A percentile compares a stretch with the other conserved stretches of the same genome.
Evolutionary conservation across 2,797 vertebrate species (phyloP).

Genomic region (Takifugu rubripes): DNA sequence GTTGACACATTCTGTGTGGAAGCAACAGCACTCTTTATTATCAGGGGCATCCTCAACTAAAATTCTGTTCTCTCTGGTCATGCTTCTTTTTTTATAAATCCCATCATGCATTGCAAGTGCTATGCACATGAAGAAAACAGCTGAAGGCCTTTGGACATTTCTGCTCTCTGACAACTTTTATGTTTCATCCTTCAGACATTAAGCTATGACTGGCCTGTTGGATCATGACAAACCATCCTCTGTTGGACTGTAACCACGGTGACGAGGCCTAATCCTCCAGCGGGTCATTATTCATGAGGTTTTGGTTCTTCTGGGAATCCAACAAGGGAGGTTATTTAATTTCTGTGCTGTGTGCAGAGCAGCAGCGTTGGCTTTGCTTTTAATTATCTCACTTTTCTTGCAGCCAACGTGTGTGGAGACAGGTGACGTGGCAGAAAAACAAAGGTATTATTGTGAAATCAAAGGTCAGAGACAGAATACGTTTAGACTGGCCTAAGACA

Average conservation of each 20-base stretch:
- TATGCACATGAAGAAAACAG: too few species aligned
- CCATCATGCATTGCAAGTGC: too few species aligned
- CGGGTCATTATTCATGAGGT: constrained; percentile 58
- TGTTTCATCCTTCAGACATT: too few species aligned
- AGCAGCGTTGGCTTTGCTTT: not conserved
- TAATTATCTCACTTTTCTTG: not conserved
- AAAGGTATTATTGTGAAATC: not conserved
- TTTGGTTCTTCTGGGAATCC: constrained; percentile 36
- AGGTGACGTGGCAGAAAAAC: not conserved
- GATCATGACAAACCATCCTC: constrained; percentile 53
- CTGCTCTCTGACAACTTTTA: too few species aligned
- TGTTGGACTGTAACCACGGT: constrained; percentile 40
- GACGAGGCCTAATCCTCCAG: constrained; percentile 36
- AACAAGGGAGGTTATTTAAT: constrained; percentile 5
- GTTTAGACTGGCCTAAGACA: too few species aligned
- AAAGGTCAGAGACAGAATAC: too few species aligned
- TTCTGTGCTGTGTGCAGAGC: constrained; percentile 2
- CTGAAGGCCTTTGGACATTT: too few species aligned
- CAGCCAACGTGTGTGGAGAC: not conserved
- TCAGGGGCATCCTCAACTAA: too few species aligned
- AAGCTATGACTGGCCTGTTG: not conserved
- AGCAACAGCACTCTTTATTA: too few species aligned
- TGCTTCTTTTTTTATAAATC: too few species aligned
- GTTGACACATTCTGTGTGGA: constrained; percentile 13
- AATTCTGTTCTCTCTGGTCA: too few species aligned